Percentiles rank a stretch among this genome's conserved stretches.
Evolutionary conservation across 2,113 vertebrate species (phyloP).

Genomic region (Leptobrachium ailaonicum): DNA sequence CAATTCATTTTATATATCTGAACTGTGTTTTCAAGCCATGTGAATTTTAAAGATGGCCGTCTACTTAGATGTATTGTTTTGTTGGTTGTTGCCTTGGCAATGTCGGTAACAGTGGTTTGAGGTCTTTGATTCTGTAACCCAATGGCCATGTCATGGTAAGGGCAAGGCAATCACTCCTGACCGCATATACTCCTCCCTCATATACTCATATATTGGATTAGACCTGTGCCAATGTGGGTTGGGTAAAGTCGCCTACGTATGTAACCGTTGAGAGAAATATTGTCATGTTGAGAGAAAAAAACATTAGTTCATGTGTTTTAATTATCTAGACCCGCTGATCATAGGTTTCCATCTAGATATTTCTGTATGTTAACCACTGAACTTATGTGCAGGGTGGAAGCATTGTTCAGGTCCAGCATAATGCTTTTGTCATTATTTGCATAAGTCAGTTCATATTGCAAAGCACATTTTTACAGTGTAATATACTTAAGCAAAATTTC

Average conservation of each 20-base stretch:
- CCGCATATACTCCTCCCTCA: slow-evolving; percentile 29
- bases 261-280: slow-evolving; percentile 3
- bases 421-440: neutral
- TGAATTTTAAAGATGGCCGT: slow-evolving; percentile 20
- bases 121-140: slow-evolving; percentile 42
- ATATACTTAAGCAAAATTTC: too few species aligned
- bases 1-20: neutral
- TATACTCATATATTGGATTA: slow-evolving; percentile 21
- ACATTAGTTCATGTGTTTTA: slow-evolving; percentile 11
- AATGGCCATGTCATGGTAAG: slow-evolving; percentile 42
- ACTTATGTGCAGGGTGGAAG: neutral
- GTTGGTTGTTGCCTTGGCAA: slow-evolving; percentile 1
- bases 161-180: slow-evolving; percentile 23
- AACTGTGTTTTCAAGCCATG: neutral
- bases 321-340: neutral
- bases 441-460: neutral
- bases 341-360: neutral
- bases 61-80: slow-evolving; percentile 14
- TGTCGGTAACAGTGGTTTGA: slow-evolving; percentile 42
- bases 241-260: slow-evolving; percentile 23
- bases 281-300: slow-evolving; percentile 4
- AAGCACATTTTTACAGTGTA: neutral
- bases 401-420: neutral
- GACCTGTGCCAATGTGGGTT: slow-evolving; percentile 20
- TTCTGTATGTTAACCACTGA: neutral